A percentile compares a stretch with the other conserved stretches of the same genome.
Evolutionary conservation across 2,113 vertebrate species (phyloP).

Genomic region (Larimichthys crocea): DNA sequence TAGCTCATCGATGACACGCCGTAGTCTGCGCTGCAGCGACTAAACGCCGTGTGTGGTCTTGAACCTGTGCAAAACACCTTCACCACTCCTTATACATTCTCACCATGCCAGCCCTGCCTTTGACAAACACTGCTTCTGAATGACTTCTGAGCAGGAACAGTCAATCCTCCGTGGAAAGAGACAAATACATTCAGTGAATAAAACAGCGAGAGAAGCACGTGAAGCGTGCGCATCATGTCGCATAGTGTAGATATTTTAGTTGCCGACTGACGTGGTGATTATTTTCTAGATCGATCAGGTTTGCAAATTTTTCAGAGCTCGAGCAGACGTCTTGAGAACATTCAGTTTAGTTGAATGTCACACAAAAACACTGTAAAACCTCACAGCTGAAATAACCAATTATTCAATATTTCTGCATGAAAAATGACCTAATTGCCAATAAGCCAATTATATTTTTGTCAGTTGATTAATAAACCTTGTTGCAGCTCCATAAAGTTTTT

Average conservation of each 20-base stretch:
- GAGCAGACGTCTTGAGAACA: not conserved
- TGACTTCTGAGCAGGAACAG: conserved; percentile 46
- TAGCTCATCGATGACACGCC: conserved; percentile 2
- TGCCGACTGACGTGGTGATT: not conserved
- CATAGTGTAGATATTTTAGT: not conserved
- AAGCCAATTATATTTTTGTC: not conserved
- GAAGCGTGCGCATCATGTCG: not conserved
- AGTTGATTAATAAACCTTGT: not conserved
- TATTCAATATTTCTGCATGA: not conserved
- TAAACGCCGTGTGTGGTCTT: not conserved
- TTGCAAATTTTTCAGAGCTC: not conserved
- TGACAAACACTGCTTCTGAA: conserved; percentile 71
- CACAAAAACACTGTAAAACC: not conserved
- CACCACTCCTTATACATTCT: conserved; percentile 74
- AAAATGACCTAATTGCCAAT: not conserved
- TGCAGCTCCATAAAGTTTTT: not conserved
- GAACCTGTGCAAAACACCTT: conserved; percentile 34
- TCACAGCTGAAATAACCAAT: not conserved
- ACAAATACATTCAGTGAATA: not conserved
- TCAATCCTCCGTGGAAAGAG: conserved; percentile 23
- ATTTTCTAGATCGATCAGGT: not conserved
- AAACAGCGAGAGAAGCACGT: not conserved
- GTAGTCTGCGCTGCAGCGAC: not conserved
- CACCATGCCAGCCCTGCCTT: conserved; percentile 73
- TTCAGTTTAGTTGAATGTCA: not conserved